These are phyloP conservation scores for Falcunculus frontatus DNA, from an alignment of 2,113 vertebrate genomes.

Conservation along the genomic window DNA sequence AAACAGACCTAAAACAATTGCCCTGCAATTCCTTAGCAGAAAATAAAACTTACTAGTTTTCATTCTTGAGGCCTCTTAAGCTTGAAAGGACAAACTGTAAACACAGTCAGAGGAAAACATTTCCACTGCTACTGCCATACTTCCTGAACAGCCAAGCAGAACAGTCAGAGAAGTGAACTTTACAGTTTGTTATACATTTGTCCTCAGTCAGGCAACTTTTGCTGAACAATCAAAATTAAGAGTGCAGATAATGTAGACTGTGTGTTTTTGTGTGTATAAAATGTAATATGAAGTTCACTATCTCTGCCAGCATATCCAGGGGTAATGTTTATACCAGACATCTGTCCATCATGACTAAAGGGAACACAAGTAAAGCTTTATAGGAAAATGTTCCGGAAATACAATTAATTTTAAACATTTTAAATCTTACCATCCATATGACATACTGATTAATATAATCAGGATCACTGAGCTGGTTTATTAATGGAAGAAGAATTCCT, in stretches of 20 bases:
- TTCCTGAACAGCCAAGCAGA: not conserved
- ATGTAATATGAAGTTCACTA: not conserved
- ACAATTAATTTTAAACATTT: not conserved
- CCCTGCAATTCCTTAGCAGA: not conserved
- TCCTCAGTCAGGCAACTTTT: not conserved
- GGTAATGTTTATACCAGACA: not conserved
- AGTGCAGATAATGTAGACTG: not conserved
- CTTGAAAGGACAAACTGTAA: not conserved
- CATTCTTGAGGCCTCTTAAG: not conserved
- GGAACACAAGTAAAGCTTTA: not conserved
- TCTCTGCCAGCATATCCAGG: not conserved
- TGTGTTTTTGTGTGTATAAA: not conserved
- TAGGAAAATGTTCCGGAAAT: not conserved
- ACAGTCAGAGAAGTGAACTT: not conserved
- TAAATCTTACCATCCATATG: conserved; percentile 94
- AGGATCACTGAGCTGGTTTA: conserved; percentile 98
- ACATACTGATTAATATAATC: conserved; percentile 99
- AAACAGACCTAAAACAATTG: not conserved
- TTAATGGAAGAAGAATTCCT: conserved; percentile 95
- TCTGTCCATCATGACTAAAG: not conserved
- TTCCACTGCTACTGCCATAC: not conserved
- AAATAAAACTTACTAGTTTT: not conserved
- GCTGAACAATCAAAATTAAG: not conserved
- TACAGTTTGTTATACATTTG: not conserved
- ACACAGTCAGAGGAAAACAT: not conserved